Percentiles rank a stretch among this genome's conserved stretches.
phyloP scores from a whole-genome alignment of 2,888 invertebrate genomes.

The Lithosia quadra region DNA sequence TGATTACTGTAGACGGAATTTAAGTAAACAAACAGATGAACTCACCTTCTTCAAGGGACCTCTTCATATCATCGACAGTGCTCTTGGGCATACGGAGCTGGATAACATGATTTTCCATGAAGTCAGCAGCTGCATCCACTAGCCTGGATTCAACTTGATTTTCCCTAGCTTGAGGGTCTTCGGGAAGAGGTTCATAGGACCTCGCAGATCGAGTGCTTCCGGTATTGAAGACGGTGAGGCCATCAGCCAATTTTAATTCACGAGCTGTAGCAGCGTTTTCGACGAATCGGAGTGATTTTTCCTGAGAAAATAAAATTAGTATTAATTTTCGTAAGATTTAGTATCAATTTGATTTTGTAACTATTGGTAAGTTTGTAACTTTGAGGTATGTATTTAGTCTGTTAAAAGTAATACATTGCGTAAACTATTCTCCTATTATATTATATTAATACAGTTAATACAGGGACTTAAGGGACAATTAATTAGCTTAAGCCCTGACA shows the following conservation, averaged over 20 bases:
- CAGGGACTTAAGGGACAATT: too few species aligned
- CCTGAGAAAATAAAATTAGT: slow-evolving; percentile 76
- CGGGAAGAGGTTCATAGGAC: slow-evolving; percentile 89
- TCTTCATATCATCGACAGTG: slow-evolving; percentile 91
- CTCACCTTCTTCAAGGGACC: slow-evolving; percentile 94
- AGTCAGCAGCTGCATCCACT: slow-evolving; percentile 91
- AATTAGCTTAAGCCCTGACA: background rate
- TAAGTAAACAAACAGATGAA: slow-evolving; percentile 18
- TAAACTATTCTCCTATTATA: too few species aligned
- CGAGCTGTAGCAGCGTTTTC: slow-evolving; percentile 85
- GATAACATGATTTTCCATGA: slow-evolving; percentile 92
- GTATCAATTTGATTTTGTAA: background rate
- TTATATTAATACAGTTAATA: too few species aligned
- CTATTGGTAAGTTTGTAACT: background rate
- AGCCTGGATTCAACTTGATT: slow-evolving; percentile 91
- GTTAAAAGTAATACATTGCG: too few species aligned
- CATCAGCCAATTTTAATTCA: slow-evolving; percentile 87
- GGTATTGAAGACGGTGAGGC: slow-evolving; percentile 85
- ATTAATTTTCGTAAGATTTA: background rate
- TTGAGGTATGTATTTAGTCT: background rate
- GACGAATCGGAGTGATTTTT: slow-evolving; percentile 90
- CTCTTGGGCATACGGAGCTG: slow-evolving; percentile 93
- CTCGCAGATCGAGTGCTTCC: slow-evolving; percentile 87
- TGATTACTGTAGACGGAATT: background rate
- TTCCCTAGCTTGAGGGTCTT: slow-evolving; percentile 91